Base-by-base conservation (phyloP, 2,113 vertebrate genomes). In the Pluvianellus socialis region DNA sequence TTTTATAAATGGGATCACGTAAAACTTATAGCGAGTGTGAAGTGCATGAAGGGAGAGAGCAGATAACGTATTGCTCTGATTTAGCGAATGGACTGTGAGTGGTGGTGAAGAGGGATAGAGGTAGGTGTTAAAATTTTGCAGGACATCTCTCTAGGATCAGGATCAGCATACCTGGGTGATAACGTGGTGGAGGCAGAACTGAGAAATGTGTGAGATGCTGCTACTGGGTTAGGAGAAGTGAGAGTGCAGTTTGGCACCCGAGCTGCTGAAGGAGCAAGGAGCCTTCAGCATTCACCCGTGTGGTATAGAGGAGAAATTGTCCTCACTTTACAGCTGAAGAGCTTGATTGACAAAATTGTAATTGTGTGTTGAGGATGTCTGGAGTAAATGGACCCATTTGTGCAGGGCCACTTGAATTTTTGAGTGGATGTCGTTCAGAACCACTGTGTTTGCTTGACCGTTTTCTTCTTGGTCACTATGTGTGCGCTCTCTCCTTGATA, bases 171-270 rank as follows among this genome's bases (percentile, higher is more conserved):
- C 2, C 9, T 35, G 35, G 50, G 7, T 72, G 23, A 28, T 33
- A 18, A 42, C 2, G 14, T 12, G 28, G 7, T 27, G 32, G 28
- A 42, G 22, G 26, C 20, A 50, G 50, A 28, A 44, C 32, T 53
- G 42, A 24, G 53, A 42, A 35, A 65, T 23, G 3, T 30, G 44
- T 9, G 66, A 73, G 28, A 6, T 45, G 27, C 23, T 77, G 30
- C 45, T 68, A 2, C 6, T 33, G 10, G 1, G 0, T 3, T 32
- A n/a, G 33, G 49, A 59, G 32, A 17, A 47, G 14, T 14, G 38
- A 53, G 11, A 63, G 8, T 15, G 10, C 2, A 5, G 32, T 7
- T 56, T 50, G 26, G n/a, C 38, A 40, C 40, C 15, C 13, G 38
- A 70, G 40, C 22, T 23, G 44, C 12, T 15, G 35, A 82, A 70